Evolutionary conservation across 2,888 invertebrate species (phyloP), one percentile per base, ranked within the genome.

Genomic region (Melolontha melolontha): DNA sequence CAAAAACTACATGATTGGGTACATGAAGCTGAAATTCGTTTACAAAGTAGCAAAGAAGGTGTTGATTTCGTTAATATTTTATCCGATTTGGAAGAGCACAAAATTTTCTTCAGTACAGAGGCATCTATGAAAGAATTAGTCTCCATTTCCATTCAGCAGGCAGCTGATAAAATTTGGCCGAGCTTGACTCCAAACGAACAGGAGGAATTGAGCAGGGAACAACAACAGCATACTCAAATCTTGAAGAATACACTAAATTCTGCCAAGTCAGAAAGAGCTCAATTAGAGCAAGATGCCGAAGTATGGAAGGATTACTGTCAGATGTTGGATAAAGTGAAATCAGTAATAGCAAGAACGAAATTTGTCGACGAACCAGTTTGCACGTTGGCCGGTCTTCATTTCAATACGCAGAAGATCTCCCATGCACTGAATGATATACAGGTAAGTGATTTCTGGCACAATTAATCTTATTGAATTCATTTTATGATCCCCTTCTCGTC

Each of bases 101-200:
- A 94, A 83, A 88, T 90, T 42, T 95, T 93, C 88, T 95, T 95
- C 81, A 89, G 90, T 70, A 91, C 91, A 47, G 94, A 95, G 77
- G 86, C 89, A 0, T 87, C 89, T 17, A 92, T 94, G 79, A 90
- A 92, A 68, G 93, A 93, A 77, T 84, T 95, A 72, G 92, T 95
- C 5, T 90, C 92, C 1, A 92, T 92, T 72, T 89, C 91, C 68
- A 92, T 95, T 79, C 93, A 94, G 77, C 91, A 92, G 69, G 90
- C 92, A 1, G 93, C 94, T 0, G 94, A 96, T 76, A 92, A 92
- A 77, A 94, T 96, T 66, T 94, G 94, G 92, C 92, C 95, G 0
- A 95, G 95, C 0, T 83, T 96, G 34, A 90, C 90, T 27, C 87
- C 90, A 6, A 87, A 90, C 16, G 94, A 95, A 77, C 94, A 95